These are phyloP conservation scores for Lycaon pictus DNA, from an alignment of 2,113 vertebrate genomes.

Conservation along the genomic window DNA sequence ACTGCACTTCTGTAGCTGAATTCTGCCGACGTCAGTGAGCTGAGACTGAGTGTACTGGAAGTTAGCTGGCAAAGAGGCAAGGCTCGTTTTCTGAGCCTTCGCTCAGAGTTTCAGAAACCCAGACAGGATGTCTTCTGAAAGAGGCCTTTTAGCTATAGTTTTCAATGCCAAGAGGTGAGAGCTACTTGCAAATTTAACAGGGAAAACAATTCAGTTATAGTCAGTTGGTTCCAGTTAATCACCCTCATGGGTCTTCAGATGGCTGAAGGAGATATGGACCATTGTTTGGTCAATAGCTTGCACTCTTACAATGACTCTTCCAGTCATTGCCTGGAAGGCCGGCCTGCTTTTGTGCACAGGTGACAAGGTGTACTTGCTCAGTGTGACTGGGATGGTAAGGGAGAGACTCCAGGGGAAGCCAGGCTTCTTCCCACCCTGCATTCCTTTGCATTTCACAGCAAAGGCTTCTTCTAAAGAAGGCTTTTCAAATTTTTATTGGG, in stretches of 20 bases:
- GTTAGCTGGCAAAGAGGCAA: constrained; percentile 76
- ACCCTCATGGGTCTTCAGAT: neutral
- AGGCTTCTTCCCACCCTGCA: neutral
- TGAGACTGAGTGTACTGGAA: constrained; percentile 78
- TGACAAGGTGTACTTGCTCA: neutral
- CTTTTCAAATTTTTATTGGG: neutral
- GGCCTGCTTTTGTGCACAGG: neutral
- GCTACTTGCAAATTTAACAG: constrained; percentile 12
- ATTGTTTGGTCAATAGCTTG: neutral
- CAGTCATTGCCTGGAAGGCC: neutral
- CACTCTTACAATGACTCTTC: neutral
- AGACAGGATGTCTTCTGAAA: constrained; percentile 32
- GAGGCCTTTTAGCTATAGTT: constrained; percentile 43
- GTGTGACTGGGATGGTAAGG: neutral
- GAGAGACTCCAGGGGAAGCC: neutral
- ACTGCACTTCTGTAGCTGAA: constrained; percentile 81
- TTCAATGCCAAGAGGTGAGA: neutral
- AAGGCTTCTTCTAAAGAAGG: neutral
- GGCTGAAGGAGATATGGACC: neutral
- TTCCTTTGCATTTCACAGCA: neutral
- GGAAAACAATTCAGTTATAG: neutral
- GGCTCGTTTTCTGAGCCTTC: constrained; percentile 69
- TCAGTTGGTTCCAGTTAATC: neutral
- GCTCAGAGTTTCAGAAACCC: constrained; percentile 54
- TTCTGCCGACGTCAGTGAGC: constrained; percentile 81